Percentiles rank a stretch among this genome's conserved stretches.
phyloP scores from a whole-genome alignment of 2,113 vertebrate genomes.

The Rutilus rutilus region DNA sequence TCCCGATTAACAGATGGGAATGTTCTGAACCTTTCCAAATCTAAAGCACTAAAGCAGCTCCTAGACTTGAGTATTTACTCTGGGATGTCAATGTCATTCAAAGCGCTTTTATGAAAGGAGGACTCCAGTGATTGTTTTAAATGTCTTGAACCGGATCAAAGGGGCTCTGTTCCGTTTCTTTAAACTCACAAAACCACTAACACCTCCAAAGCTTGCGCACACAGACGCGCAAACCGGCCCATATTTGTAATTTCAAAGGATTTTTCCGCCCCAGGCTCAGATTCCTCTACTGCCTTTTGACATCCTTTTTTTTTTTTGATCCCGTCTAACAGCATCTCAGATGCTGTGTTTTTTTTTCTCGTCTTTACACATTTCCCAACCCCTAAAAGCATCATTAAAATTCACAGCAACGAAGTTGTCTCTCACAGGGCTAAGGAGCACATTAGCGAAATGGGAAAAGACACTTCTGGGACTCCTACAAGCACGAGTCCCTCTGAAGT shows the following conservation, averaged over 20 bases:
- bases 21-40: not conserved
- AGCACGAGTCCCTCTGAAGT: conserved; percentile 16
- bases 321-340: conserved; percentile 2
- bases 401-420: conserved; percentile 26
- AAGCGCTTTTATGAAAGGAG: conserved; percentile 23
- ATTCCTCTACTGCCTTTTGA: conserved; percentile 2
- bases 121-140: conserved; percentile 32
- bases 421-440: conserved; percentile 40
- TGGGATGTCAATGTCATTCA: not conserved
- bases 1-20: not conserved
- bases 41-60: not conserved
- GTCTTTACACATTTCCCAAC: conserved; percentile 26
- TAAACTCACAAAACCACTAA: conserved; percentile 31
- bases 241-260: conserved; percentile 36
- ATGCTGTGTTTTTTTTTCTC: not conserved
- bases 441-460: conserved; percentile 38
- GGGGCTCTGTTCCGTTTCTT: conserved; percentile 12
- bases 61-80: not conserved
- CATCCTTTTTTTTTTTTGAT: conserved; percentile 31
- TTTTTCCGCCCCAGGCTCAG: conserved; percentile 10
- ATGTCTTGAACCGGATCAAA: conserved; percentile 19
- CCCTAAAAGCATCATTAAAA: conserved; percentile 40
- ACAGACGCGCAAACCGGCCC: not conserved
- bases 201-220: conserved; percentile 20
- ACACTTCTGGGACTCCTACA: conserved; percentile 29